Base-by-base conservation (phyloP, 2,797 vertebrate species). In the Micromesistius poutassou region DNA sequence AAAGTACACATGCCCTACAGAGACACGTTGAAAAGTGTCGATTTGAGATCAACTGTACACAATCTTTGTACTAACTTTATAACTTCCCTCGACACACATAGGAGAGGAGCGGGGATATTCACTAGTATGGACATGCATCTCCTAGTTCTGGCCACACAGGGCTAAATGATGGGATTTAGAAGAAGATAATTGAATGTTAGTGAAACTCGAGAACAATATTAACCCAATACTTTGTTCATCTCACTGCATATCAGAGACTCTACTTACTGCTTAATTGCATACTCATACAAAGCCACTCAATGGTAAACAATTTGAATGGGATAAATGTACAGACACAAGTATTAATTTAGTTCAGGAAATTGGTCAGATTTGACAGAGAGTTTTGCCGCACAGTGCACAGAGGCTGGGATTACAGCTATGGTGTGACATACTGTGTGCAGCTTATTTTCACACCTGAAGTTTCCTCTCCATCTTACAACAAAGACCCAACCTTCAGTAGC, bases 61-160 rank as follows among this genome's bases (percentile, higher is more conserved):
- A 62, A 62, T 62, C 55, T 62, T 62, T n/a, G 8, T 62, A 62
- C 55, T n/a, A 62, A 25, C 55, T 62, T 8, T 25, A 25, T 8
- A n/a, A 22, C 6, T 62, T 62, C 22, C 50, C 50, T n/a, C n/a
- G 50, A 62, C 50, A 62, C 22, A 62, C 55, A 62, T n/a, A 62
- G 55, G 22, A 62, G 55, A 7, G 42, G 42, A 46, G 12, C 16
- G 42, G 30, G 38, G 28, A 7, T 42, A 71, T 30, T 5, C 62
- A 68, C 5, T 78, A n/a, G n/a, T n/a, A 87, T 87, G 86, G 73
- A 85, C 80, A 89, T 86, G 83, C 82, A 90, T 91, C 89, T 79
- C 2, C 55, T 31, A 14, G 80, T 83, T 46, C 70, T 7, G 4
- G 71, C 73, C n/a, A 71, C 74, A n/a, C 33, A 13, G 46, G 46